A percentile compares a stretch with the other conserved stretches of the same genome.
Conservation (phyloP, 2,888 invertebrate species). For the Tetheella fluctuosa region DNA sequence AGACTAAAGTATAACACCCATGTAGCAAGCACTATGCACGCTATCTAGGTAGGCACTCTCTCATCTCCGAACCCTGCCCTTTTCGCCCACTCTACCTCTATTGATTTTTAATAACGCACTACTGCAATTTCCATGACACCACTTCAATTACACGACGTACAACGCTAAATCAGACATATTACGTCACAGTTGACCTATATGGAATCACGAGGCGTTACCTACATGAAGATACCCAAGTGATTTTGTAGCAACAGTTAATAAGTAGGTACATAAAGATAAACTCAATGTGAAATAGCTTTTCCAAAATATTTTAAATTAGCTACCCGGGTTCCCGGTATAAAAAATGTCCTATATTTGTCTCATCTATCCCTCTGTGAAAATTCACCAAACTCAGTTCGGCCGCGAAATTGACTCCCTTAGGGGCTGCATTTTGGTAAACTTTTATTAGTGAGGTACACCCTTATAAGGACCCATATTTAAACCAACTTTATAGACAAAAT, state of each 20-base stretch:
- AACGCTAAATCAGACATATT: constrained; percentile 9
- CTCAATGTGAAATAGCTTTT: no score
- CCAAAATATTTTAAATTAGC: no score
- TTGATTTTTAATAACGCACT: constrained; percentile 42
- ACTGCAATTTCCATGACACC: constrained; percentile 33
- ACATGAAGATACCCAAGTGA: constrained; percentile 11
- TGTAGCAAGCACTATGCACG: not conserved
- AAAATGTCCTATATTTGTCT: no score
- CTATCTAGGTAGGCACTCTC: not conserved
- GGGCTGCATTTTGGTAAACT: no score
- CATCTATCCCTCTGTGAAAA: no score
- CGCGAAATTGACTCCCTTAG: no score
- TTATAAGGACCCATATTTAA: no score
- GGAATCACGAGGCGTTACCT: constrained; percentile 4
- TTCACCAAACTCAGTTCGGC: no score
- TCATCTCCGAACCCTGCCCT: constrained; percentile 9
- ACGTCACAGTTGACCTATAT: constrained; percentile 39
- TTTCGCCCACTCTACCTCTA: constrained; percentile 19
- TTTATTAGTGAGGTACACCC: no score
- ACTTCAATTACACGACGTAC: constrained; percentile 21
- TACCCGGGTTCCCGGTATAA: no score
- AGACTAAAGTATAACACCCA: not conserved
- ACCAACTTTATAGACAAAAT: no score
- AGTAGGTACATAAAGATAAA: no score
- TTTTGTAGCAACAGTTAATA: not conserved